Evolutionary conservation across 2,888 invertebrate genomes (phyloP).

Genomic region (Torymus auratus): DNA sequence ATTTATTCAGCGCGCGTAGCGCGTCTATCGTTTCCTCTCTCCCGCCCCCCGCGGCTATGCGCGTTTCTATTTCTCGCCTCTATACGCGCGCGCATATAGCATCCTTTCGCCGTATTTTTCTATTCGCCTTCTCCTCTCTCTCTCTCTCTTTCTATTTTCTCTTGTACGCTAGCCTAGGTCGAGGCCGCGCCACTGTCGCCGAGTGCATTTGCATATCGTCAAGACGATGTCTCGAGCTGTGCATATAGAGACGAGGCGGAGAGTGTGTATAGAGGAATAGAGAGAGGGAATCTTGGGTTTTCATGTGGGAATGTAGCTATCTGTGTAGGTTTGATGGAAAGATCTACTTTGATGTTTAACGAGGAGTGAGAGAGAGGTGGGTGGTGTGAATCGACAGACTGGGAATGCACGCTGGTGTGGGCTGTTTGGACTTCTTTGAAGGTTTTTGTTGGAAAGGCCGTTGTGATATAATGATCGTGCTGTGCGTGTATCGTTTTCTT

Average conservation of each 20-base stretch:
- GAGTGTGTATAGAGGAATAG: neutral
- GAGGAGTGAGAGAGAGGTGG: neutral
- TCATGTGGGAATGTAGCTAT: neutral
- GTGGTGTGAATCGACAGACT: too few species aligned
- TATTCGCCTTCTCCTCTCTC: slow-evolving; percentile 9
- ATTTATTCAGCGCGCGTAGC: slow-evolving; percentile 46
- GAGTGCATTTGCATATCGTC: slow-evolving; percentile 43
- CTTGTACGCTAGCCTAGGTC: slow-evolving; percentile 38
- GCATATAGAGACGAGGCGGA: neutral
- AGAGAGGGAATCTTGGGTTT: slow-evolving; percentile 19
- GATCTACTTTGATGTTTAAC: slow-evolving; percentile 35
- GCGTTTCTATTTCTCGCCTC: neutral
- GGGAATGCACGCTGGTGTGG: too few species aligned
- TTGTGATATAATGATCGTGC: too few species aligned
- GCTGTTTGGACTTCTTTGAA: too few species aligned
- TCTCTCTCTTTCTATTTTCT: slow-evolving; percentile 23
- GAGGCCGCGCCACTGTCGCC: slow-evolving; percentile 29
- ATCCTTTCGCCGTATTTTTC: neutral
- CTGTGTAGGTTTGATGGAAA: neutral
- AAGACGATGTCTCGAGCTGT: neutral
- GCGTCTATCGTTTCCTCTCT: slow-evolving; percentile 24
- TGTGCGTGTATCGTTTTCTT: too few species aligned
- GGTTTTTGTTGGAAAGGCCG: too few species aligned
- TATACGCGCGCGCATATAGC: neutral
- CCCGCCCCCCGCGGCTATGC: neutral